Evolutionary conservation across 2,888 invertebrate species (phyloP), one percentile per base, ranked within the genome.

Genomic region (Gibbula magus): DNA sequence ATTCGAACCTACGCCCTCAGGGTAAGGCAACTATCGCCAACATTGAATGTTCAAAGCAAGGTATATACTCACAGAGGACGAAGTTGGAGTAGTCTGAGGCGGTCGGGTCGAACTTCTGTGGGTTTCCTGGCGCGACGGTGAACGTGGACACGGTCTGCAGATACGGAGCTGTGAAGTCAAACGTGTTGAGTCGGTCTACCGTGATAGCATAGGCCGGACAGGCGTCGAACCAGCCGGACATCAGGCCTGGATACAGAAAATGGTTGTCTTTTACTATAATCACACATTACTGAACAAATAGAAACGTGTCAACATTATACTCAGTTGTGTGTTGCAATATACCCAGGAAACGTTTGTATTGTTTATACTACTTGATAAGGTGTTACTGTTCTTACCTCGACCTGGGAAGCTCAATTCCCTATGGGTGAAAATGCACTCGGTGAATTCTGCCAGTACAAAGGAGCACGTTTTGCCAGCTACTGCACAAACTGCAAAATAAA

Each of bases 151-250:
- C 35, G 13, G 78, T 79, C 4, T 35, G 73, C 13, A 79, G 32
- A 39, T 76, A 82, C 13, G 86, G 81, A 10, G 70, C 52, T 0
- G 86, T 84, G 45, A 86, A 86, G 73, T 82, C 82, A 39, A 86
- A 77, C 13, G 82, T 79, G 22, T 80, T 82, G 7, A 18, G 18
- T 22, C 86, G 80, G 61, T 84, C 86, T 2, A 79, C 66, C 0
- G 83, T 77, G 20, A 75, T 66, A 3, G 79, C 82, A 39, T 80
- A 86, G 10, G 81, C 81, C 8, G 83, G 81, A 35, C 86, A 86
- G 0, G 80, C 83, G 75, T 86, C 86, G 54, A 84, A 86, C 86
- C 86, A 86, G n/a, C 77, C 76, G 2, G 81, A 76, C 86, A 86
- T 86, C 29, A 86, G n/a, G 2, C 86, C 86, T 86, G 80, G n/a